Base-by-base conservation (phyloP, 2,888 invertebrate genomes). In the Allophyes oxyacanthae region DNA sequence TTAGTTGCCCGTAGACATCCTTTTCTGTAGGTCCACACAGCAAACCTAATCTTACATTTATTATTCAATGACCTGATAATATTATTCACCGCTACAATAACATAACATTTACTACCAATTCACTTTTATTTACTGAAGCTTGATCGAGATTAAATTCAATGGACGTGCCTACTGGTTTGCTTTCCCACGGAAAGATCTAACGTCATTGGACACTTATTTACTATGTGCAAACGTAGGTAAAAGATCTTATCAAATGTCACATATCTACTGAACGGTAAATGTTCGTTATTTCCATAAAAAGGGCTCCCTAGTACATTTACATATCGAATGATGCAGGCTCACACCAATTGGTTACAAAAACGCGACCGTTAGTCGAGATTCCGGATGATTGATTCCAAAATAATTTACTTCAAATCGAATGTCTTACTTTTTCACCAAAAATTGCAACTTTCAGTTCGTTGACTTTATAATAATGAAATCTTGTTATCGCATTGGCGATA, bases 301-400 rank as follows among this genome's bases (percentile, higher is more conserved):
- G 44, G 45, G 51, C 54, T 33, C 72, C 72, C 63, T 40, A 25
- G 40, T 49, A 56, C 63, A 74, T 78, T 77, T 68, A 66, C 72
- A 73, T 75, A 71, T 59, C 49, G 61, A 58, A 55, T 52, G 57
- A 71, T 63, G 49, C 50, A 68, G 60, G 54, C 50, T 57, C 59
- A 44, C 54, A 61, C 13, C 54, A 69, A 65, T 62, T 64, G 74
- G 71, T 78, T 81, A 77, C 82, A 84, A 87, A 81, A 73, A 75
- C 64, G 73, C 75, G 86, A 86, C 92, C 91, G 93, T 93, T 92
- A 89, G 75, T 78, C 71, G 75, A 69, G 66, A 82, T 88, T 92
- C 85, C 90, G 85, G 86, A 77, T 88, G 86, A 84, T 74, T 84
- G 83, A 77, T 65, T 80, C 59, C 62, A 67, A 84, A 87, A 77